Percentiles rank a stretch among this genome's conserved stretches.
These are phyloP conservation scores for Cydia fagiglandana DNA, from an alignment of 1,140 invertebrate species.

Conservation along the genomic window DNA sequence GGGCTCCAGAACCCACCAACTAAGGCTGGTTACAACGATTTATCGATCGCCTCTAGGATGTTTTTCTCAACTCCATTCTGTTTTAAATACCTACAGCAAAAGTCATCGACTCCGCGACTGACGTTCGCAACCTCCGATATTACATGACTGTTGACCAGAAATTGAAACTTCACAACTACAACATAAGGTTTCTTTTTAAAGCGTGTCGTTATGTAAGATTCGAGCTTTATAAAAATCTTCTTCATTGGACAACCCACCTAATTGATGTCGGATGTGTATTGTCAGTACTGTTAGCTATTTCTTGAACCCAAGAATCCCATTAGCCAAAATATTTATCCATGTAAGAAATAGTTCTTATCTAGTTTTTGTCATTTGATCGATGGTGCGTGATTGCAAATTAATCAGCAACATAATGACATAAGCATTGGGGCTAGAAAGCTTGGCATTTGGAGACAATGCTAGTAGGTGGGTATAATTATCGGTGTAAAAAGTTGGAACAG, in stretches of 20 bases:
- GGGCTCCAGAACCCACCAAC: neutral
- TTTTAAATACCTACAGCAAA: conserved; percentile 23
- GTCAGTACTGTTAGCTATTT: conserved; percentile 40
- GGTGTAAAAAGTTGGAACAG: neutral
- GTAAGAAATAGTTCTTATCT: conserved; percentile 41
- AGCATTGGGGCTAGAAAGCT: conserved; percentile 36
- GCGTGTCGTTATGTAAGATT: neutral
- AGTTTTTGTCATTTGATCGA: conserved; percentile 44
- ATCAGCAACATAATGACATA: conserved; percentile 33
- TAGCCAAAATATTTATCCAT: conserved; percentile 45
- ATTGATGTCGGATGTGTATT: conserved; percentile 40
- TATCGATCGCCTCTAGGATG: conserved; percentile 17
- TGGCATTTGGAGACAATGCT: neutral
- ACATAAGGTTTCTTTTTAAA: neutral
- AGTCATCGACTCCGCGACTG: neutral
- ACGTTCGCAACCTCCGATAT: neutral
- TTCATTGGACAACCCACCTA: conserved; percentile 42
- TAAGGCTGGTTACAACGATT: conserved; percentile 30
- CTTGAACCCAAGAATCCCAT: conserved; percentile 43
- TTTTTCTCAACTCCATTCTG: conserved; percentile 22
- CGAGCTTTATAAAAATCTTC: neutral
- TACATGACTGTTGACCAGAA: neutral
- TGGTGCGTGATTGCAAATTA: conserved; percentile 33
- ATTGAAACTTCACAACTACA: neutral
- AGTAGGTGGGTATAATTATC: conserved; percentile 17